Conservation (phyloP, 2,797 vertebrate genomes). For the Carcharodon carcharias region DNA sequence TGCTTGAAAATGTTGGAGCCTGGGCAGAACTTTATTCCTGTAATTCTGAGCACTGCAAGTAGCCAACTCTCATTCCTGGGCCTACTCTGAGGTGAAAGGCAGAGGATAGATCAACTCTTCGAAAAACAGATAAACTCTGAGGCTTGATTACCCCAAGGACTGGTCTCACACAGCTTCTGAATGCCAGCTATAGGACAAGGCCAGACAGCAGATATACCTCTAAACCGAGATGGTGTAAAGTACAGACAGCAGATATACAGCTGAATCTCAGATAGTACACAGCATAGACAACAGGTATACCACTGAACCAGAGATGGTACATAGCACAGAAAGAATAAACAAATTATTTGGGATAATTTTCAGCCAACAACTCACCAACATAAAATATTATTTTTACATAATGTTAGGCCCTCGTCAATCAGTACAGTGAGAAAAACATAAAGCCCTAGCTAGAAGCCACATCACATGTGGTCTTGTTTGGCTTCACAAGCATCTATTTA, state of each 20-base stretch:
- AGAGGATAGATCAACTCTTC: background rate
- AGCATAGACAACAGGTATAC: background rate
- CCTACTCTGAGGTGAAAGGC: background rate
- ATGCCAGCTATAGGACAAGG: background rate
- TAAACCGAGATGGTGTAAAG: background rate
- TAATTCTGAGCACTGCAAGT: background rate
- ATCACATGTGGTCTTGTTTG: constrained; percentile 6
- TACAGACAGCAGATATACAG: background rate
- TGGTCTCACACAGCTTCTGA: background rate
- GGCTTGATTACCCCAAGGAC: background rate
- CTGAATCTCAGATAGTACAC: background rate
- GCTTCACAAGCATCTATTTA: constrained; percentile 40
- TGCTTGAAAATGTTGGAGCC: background rate
- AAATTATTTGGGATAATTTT: background rate
- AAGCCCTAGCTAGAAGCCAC: constrained; percentile 39
- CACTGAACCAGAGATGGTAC: background rate
- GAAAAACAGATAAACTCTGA: background rate
- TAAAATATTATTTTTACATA: background rate
- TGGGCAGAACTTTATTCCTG: background rate
- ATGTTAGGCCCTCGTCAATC: background rate
- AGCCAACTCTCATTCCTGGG: background rate
- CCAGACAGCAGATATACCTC: background rate
- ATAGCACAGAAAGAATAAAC: background rate
- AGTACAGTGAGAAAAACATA: constrained; percentile 14
- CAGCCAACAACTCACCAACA: background rate